Evolutionary conservation across 2,797 vertebrate species (phyloP).

Genomic region (Threskiornis aethiopicus): DNA sequence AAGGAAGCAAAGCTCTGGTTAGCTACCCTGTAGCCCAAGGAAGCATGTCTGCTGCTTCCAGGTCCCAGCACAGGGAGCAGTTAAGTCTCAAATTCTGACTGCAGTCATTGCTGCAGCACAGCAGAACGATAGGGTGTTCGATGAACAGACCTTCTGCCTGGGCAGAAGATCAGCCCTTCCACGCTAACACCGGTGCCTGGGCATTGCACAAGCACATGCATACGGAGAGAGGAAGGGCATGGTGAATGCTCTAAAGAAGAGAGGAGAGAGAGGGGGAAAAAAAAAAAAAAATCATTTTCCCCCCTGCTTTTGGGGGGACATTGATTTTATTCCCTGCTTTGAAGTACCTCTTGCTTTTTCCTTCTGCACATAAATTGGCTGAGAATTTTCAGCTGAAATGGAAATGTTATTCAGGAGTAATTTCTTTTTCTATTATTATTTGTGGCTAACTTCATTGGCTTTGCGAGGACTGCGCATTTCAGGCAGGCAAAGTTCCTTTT

Average conservation of each 20-base stretch:
- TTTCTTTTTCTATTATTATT: neutral
- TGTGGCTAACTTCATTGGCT: neutral
- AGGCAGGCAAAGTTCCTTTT: neutral
- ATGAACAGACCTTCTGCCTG: neutral
- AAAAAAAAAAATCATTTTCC: neutral
- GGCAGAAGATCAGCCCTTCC: neutral
- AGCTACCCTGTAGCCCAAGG: neutral
- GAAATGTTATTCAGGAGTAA: neutral
- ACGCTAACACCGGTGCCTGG: neutral
- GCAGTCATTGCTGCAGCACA: neutral
- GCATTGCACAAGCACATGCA: neutral
- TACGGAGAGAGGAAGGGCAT: neutral
- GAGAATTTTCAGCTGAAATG: neutral
- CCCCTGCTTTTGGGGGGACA: neutral
- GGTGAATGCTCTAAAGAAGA: neutral
- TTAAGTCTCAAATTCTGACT: neutral
- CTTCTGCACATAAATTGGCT: neutral
- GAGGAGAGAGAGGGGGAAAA: neutral
- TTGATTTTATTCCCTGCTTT: neutral
- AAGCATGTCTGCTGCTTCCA: neutral
- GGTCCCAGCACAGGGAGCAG: neutral
- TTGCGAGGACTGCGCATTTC: neutral
- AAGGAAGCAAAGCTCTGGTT: neutral
- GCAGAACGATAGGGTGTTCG: fast-evolving
- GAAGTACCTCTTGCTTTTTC: neutral